phyloP scores from a whole-genome alignment of 2,888 invertebrate genomes.

The Tanaodytes sp. region DNA sequence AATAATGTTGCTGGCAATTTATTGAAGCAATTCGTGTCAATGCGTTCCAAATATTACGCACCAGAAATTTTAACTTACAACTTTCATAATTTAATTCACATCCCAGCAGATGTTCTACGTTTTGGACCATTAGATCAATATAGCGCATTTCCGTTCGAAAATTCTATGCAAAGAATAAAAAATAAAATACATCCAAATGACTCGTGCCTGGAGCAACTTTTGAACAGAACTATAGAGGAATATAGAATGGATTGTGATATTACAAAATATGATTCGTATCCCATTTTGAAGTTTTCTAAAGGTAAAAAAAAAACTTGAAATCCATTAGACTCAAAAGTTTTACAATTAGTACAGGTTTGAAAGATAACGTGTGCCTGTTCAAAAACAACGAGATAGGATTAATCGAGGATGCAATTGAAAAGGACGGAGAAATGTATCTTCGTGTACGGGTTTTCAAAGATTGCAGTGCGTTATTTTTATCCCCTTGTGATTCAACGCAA shows the following conservation, averaged over 20 bases:
- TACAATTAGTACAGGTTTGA: no score
- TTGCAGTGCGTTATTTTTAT: background rate
- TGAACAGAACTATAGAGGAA: no score
- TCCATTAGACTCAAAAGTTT: background rate
- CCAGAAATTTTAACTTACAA: slow-evolving; percentile 55
- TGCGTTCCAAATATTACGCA: slow-evolving; percentile 45
- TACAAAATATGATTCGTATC: no score
- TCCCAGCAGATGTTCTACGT: slow-evolving; percentile 32
- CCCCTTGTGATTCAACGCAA: background rate
- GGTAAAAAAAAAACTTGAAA: background rate
- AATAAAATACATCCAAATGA: no score
- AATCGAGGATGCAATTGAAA: background rate
- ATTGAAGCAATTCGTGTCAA: slow-evolving; percentile 30
- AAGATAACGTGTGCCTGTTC: background rate
- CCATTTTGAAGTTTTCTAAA: background rate
- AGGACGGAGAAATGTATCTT: background rate
- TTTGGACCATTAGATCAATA: slow-evolving; percentile 11
- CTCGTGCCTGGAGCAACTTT: no score
- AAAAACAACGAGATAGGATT: background rate
- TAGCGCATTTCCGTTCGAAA: no score
- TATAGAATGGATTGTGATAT: no score
- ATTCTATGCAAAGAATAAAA: no score
- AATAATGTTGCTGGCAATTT: slow-evolving; percentile 7
- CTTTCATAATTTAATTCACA: slow-evolving; percentile 58
- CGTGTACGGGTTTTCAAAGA: background rate